These are phyloP conservation scores for Eudyptes chrysolophus DNA, from an alignment of 2,113 vertebrate species.

Conservation along the genomic window DNA sequence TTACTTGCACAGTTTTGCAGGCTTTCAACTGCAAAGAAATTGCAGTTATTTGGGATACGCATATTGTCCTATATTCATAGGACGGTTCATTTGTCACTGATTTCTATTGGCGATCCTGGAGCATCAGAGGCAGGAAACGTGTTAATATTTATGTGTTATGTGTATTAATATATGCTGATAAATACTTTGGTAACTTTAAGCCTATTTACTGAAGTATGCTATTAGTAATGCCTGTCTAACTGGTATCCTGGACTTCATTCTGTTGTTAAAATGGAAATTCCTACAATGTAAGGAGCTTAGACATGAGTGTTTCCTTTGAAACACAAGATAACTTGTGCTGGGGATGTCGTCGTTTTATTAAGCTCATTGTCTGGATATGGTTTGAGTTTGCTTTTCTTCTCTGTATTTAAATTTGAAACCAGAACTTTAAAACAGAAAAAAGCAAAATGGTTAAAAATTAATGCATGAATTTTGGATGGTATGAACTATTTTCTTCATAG, in stretches of 20 bases:
- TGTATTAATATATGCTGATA: not conserved
- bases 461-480: not conserved
- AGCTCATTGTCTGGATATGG: not conserved
- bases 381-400: not conserved
- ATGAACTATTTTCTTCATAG: not conserved
- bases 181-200: not conserved
- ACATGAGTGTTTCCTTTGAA: not conserved
- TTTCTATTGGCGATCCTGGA: not conserved
- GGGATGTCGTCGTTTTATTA: not conserved
- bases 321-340: not conserved
- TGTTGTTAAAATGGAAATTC: not conserved
- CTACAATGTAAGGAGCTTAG: not conserved
- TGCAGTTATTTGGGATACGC: not conserved
- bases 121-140: not conserved
- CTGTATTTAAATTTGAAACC: not conserved
- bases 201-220: not conserved
- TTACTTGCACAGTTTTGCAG: not conserved
- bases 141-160: not conserved
- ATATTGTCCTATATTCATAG: not conserved
- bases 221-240: not conserved
- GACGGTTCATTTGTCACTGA: not conserved
- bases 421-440: not conserved
- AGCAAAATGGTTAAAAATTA: not conserved
- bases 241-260: not conserved
- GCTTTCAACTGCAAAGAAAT: not conserved